Evolutionary conservation across 2,797 vertebrate genomes (phyloP).

Genomic region (Clarias platycephalus): DNA sequence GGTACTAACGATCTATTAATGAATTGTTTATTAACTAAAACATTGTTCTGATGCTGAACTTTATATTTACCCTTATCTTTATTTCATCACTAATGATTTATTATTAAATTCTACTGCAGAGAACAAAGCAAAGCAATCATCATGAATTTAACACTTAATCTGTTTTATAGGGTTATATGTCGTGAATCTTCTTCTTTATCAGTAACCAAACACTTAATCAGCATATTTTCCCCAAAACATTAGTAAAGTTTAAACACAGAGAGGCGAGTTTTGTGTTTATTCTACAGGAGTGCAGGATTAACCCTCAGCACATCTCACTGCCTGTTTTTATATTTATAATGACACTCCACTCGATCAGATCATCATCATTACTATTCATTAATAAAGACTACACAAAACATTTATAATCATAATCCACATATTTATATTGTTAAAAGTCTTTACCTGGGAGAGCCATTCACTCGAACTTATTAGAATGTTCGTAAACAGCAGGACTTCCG

Average conservation of each 20-base stretch:
- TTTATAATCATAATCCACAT: background rate
- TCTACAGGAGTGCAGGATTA: background rate
- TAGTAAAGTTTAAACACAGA: background rate
- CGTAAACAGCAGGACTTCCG: conserved; percentile 26
- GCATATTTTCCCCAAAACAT: background rate
- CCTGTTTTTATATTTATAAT: background rate
- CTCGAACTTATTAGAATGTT: background rate
- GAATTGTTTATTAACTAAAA: background rate
- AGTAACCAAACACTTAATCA: background rate
- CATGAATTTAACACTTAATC: background rate
- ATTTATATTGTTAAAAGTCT: background rate
- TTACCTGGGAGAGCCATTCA: conserved; percentile 39
- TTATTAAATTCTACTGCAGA: background rate
- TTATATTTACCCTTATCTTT: background rate
- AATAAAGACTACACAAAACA: background rate
- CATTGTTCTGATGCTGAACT: background rate
- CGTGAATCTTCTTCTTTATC: background rate
- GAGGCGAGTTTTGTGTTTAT: background rate
- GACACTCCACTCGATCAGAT: background rate
- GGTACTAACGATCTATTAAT: background rate
- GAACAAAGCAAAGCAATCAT: background rate
- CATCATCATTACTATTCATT: background rate
- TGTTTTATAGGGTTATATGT: background rate
- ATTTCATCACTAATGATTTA: background rate
- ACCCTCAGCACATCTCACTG: background rate